Evolutionary conservation across 2,113 vertebrate genomes (phyloP).

Genomic region (Leptocoma aspasia): DNA sequence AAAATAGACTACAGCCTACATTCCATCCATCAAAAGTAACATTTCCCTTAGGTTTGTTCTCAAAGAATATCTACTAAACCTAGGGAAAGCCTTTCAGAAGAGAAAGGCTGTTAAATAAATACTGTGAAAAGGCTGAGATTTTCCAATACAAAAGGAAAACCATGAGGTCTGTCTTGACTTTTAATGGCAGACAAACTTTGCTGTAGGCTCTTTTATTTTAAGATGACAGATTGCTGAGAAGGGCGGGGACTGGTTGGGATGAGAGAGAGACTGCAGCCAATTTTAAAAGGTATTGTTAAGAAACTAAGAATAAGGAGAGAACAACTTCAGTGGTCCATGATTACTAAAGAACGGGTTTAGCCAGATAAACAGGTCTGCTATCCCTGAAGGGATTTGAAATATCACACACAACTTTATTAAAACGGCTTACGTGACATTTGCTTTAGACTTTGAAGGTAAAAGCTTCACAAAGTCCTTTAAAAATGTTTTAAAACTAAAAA

Average conservation of each 20-base stretch:
- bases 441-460: slow-evolving; percentile 68
- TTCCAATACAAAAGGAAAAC: slow-evolving; percentile 67
- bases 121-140: slow-evolving; percentile 60
- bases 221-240: slow-evolving; percentile 71
- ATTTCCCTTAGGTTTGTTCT: slow-evolving; percentile 44
- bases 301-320: slow-evolving; percentile 79
- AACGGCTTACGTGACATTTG: slow-evolving; percentile 71
- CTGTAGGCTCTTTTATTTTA: slow-evolving; percentile 66
- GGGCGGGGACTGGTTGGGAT: slow-evolving; percentile 52
- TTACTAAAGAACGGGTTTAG: slow-evolving; percentile 82
- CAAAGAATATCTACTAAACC: slow-evolving; percentile 41
- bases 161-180: slow-evolving; percentile 56
- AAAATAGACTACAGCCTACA: neutral
- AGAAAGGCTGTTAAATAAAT: slow-evolving; percentile 64
- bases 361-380: slow-evolving; percentile 76
- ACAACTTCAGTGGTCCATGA: slow-evolving; percentile 77
- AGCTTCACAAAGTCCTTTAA: neutral
- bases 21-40: slow-evolving; percentile 30
- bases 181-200: slow-evolving; percentile 60
- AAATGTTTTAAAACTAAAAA: neutral
- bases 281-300: slow-evolving; percentile 82
- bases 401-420: slow-evolving; percentile 83
- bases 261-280: slow-evolving; percentile 62
- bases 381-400: slow-evolving; percentile 75
- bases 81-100: slow-evolving; percentile 44